Evolutionary conservation across 2,113 vertebrate genomes (phyloP).

Genomic region (Tetrao urogallus): DNA sequence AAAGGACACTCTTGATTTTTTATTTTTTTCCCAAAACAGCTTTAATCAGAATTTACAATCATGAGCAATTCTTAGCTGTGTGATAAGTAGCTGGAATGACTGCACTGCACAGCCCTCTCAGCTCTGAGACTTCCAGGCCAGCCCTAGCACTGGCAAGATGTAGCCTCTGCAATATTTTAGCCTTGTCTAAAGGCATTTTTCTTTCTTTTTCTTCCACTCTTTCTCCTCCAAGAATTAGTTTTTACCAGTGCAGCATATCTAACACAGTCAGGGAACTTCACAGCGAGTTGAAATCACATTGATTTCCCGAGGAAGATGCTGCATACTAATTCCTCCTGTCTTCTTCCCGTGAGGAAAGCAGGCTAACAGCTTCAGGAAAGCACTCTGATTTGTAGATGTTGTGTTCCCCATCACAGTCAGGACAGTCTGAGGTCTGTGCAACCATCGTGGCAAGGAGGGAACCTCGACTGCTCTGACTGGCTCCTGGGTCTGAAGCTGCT

Average conservation of each 20-base stretch:
- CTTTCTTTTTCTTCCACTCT: background rate
- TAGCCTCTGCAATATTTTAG: background rate
- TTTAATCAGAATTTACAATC: conserved; percentile 35
- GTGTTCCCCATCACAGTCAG: background rate
- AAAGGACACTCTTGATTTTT: background rate
- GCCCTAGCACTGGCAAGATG: background rate
- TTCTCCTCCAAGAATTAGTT: conserved; percentile 15
- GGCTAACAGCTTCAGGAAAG: conserved; percentile 15
- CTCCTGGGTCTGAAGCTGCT: background rate
- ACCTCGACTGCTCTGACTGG: background rate
- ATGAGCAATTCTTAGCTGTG: background rate
- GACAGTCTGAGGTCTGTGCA: background rate
- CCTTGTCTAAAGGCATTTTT: background rate
- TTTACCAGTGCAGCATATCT: conserved; percentile 42
- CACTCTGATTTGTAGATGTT: background rate
- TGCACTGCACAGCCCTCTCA: background rate
- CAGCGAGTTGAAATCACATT: conserved; percentile 6
- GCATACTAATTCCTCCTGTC: conserved; percentile 33
- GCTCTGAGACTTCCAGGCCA: conserved; percentile 5
- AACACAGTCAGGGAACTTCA: conserved; percentile 43
- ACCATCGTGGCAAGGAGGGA: background rate
- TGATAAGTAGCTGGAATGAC: conserved; percentile 19
- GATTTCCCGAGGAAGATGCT: conserved; percentile 2
- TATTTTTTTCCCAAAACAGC: background rate
- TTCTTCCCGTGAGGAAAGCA: background rate